Percentiles rank a stretch among this genome's conserved stretches.
phyloP scores from a whole-genome alignment of 2,113 vertebrate genomes.

The Butorides virescens region DNA sequence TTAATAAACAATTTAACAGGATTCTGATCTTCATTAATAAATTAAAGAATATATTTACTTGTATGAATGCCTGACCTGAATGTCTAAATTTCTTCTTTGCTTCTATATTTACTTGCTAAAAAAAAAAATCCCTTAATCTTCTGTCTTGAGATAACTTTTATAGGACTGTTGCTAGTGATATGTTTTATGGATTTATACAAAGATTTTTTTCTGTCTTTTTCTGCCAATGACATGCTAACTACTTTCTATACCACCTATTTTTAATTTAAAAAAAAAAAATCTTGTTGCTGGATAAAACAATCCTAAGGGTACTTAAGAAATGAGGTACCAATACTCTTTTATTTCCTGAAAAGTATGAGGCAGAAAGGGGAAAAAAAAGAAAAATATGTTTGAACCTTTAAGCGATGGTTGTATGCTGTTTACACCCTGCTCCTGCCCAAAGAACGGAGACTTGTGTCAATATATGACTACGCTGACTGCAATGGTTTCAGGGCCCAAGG shows the following conservation, averaged over 20 bases:
- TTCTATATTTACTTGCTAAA: constrained; percentile 37
- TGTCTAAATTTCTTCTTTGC: constrained; percentile 31
- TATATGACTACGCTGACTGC: not conserved
- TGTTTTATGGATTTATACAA: not conserved
- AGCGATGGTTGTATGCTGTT: not conserved
- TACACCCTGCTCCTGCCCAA: not conserved
- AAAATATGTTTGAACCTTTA: not conserved
- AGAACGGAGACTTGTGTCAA: not conserved
- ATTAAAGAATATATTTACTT: constrained; percentile 61
- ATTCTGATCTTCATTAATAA: constrained; percentile 64
- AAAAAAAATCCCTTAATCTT: not conserved
- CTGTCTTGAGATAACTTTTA: not conserved
- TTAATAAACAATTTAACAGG: constrained; percentile 60
- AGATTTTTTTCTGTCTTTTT: not conserved
- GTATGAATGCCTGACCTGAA: constrained; percentile 2
- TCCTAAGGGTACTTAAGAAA: not conserved
- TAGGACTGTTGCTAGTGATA: not conserved
- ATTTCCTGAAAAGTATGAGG: not conserved
- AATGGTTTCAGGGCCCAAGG: not conserved
- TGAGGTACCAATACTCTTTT: not conserved
- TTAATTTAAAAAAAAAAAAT: constrained; percentile 13
- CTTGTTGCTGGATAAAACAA: constrained; percentile 8
- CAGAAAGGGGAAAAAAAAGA: not conserved
- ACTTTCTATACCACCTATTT: not conserved
- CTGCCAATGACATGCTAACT: not conserved